Base-by-base conservation (phyloP, 2,113 vertebrate species). In the Brachypteracias leptosomus region DNA sequence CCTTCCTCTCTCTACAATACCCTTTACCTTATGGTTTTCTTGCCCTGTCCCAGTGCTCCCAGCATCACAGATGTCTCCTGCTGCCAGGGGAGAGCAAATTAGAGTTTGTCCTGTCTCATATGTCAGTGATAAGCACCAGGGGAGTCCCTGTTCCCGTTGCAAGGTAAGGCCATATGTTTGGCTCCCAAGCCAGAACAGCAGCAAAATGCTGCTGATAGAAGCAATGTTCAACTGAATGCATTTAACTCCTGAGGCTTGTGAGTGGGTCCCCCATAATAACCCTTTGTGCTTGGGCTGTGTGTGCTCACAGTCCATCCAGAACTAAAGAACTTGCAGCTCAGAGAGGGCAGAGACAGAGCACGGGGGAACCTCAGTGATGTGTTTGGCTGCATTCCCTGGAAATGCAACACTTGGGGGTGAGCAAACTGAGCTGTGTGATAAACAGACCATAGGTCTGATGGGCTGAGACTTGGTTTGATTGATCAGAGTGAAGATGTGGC, bases 141-240 rank as follows among this genome's bases (percentile, higher is more conserved):
- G 85, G 90, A 95, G 31, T 20, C 78, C 74, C 68, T 6, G 5
- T 10, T 61, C 90, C 92, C 82, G 47, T 61, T 44, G 59, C 68
- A 92, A 81, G 8, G 55, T n/a, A 36, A 78, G 33, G 44, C 96
- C 90, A 93, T 89, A 78, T 95, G 85, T 65, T 91, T 59, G 47
- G 28, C 21, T 83, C 71, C 71, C 78, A 15, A 71, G 49, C 42
- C 92, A 89, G 66, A 85, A 31, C 26, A 55, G 68, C 73, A 95
- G 80, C 44, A 74, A 54, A 84, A 67, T 2, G 55, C 65, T 70
- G 84, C 58, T 28, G 38, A 44, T 10, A 40, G 46, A 63, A 72
- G 52, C 21, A 46, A 33, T 7, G 17, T 8, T 52, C 20, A 42
- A 61, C 31, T 47, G 46, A 14, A 13, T 16, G 21, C 4, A 20